These are phyloP conservation scores for Pseudorhiza aurosa DNA, from an alignment of 30 jellyfish, hydroid and myxozoan genomes.

Conservation along the genomic window DNA sequence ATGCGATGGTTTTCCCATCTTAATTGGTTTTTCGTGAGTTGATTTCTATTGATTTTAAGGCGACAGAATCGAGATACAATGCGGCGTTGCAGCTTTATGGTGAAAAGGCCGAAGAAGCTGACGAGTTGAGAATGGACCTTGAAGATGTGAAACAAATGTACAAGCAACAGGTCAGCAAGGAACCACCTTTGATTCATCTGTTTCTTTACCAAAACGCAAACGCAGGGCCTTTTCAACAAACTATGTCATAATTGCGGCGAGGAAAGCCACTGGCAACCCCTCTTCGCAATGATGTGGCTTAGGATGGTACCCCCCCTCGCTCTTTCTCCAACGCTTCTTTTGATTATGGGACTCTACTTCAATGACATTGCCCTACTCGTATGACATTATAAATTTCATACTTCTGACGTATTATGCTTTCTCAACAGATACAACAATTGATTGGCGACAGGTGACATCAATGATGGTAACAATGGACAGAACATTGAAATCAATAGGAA, in stretches of 20 bases:
- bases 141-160: slow-evolving; percentile 81
- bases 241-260: too few species aligned
- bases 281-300: too few species aligned
- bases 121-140: slow-evolving; percentile 90
- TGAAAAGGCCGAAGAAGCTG: slow-evolving; percentile 92
- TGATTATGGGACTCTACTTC: too few species aligned
- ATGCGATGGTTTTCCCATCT: too few species aligned
- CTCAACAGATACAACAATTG: slow-evolving; percentile 8
- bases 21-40: neutral
- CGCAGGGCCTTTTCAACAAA: too few species aligned
- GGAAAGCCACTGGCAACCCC: too few species aligned
- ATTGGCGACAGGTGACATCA: slow-evolving; percentile 22
- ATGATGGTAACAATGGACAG: too few species aligned
- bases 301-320: too few species aligned
- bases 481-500: too few species aligned
- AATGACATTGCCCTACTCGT: too few species aligned
- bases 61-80: slow-evolving; percentile 66
- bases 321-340: too few species aligned
- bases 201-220: neutral
- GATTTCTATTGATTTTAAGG: slow-evolving; percentile 69
- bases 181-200: neutral
- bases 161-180: slow-evolving; percentile 82
- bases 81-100: slow-evolving; percentile 94
- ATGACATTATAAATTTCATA: too few species aligned
- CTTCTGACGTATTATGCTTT: neutral